These are phyloP conservation scores for Pammene fasciana DNA, from an alignment of 2,888 invertebrate species.

Conservation along the genomic window DNA sequence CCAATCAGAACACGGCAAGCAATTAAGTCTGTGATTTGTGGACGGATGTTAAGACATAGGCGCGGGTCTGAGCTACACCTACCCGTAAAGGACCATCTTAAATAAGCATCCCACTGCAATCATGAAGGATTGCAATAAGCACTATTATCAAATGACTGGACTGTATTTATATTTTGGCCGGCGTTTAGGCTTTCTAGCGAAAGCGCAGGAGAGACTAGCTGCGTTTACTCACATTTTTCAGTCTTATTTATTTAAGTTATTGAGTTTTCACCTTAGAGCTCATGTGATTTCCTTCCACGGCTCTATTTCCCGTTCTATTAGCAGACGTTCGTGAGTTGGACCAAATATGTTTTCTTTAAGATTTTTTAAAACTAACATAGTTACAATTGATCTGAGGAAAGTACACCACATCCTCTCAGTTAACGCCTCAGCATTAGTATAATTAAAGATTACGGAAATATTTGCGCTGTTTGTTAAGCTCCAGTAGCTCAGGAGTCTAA, in stretches of 20 bases:
- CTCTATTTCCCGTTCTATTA: no score
- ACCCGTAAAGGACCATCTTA: slow-evolving; percentile 8
- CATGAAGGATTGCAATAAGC: not conserved
- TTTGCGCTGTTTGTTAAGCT: no score
- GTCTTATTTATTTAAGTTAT: slow-evolving; percentile 29
- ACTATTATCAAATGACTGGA: not conserved
- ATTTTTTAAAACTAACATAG: no score
- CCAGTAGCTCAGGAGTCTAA: no score
- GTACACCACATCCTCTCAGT: no score
- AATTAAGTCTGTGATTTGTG: slow-evolving; percentile 33
- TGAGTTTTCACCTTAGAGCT: slow-evolving; percentile 12
- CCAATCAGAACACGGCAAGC: slow-evolving; percentile 6
- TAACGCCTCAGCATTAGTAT: no score
- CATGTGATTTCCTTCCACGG: not conserved
- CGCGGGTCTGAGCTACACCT: slow-evolving; percentile 19
- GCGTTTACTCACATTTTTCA: slow-evolving; percentile 31
- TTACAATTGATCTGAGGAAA: no score
- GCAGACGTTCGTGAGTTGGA: no score
- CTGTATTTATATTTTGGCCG: not conserved
- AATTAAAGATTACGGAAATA: no score
- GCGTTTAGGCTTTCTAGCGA: slow-evolving; percentile 30
- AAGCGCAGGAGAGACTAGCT: slow-evolving; percentile 16
- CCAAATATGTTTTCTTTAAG: no score
- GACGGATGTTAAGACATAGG: slow-evolving; percentile 31
- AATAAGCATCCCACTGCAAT: not conserved